Evolutionary conservation across 1,140 invertebrate genomes (phyloP), one percentile per base, ranked within the genome.

Genomic region (Sinonovacula constricta): DNA sequence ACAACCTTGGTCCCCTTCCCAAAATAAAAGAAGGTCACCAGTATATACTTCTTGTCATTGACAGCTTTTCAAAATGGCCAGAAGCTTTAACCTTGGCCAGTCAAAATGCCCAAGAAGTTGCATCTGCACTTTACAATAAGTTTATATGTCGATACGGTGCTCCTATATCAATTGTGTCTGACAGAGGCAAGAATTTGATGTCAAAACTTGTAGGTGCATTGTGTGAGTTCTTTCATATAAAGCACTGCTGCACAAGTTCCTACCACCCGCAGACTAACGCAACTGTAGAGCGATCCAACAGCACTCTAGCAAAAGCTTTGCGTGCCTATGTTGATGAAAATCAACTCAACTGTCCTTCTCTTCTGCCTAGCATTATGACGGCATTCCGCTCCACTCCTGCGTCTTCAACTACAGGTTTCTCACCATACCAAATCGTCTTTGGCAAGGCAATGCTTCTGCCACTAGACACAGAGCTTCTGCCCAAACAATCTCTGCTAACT

Each of bases 121-220:
- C 71, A 0, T 45, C 49, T n/a, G 57, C 80, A 34, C 66, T 83
- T 4, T 85, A 77, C 39, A 39, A 39, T n/a, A 65, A 85, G 39
- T 79, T 85, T 1, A 80, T 84, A 66, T 53, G 68, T 4, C 7
- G 66, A n/a, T 83, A 72, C 66, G 84, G 84, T 28, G 71, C 67
- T n/a, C 81, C 83, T 57, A 45, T 56, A 39, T 24, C 53, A 2
- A 31, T 84, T 3, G 14, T 84, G 0, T 39, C 45, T 60, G 81
- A 86, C 33, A 39, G 81, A 63, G 81, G 83, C 15, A 18, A 28
- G 39, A 63, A 79, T 14, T 86, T 86, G 54, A 68, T 81, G 57
- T 81, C 72, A 4, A 69, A 79, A 45, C 34, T 86, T 31, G 81
- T 85, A 15, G 54, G 56, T 10, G 75, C 79, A 18, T 33, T 85